Evolutionary conservation across 2,888 invertebrate genomes (phyloP).

Genomic region (Pyralis farinalis): DNA sequence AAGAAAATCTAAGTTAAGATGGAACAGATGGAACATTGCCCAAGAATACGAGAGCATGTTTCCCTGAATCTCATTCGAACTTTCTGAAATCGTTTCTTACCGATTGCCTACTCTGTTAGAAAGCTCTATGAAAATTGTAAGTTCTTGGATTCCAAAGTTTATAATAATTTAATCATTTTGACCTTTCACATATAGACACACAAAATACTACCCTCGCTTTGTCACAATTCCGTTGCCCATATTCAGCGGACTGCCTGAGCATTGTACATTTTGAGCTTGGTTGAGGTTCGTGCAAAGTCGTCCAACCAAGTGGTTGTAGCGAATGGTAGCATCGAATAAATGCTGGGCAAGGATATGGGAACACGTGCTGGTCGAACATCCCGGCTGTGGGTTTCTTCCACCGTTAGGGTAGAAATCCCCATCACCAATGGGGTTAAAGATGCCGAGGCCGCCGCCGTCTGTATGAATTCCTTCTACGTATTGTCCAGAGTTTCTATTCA

Average conservation of each 20-base stretch:
- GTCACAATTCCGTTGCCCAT: constrained; percentile 43
- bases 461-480: constrained; percentile 61
- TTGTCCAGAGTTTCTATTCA: constrained; percentile 32
- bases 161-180: no score
- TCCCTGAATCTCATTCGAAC: no score
- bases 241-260: constrained; percentile 29
- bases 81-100: no score
- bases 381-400: constrained; percentile 50
- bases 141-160: no score
- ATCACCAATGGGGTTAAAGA: constrained; percentile 34
- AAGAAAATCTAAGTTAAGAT: no score
- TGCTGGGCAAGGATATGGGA: constrained; percentile 47
- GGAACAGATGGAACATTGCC: no score
- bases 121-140: no score
- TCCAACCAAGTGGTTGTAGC: constrained; percentile 40
- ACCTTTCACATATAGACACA: no score
- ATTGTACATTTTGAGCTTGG: constrained; percentile 31
- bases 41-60: no score
- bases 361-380: constrained; percentile 44
- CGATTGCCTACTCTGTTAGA: no score
- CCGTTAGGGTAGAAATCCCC: constrained; percentile 59
- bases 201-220: constrained; percentile 41
- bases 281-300: constrained; percentile 34
- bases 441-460: constrained; percentile 45
- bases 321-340: constrained; percentile 45